phyloP scores from a whole-genome alignment of 37 sponge, comb jelly and placozoan species.

The Oscarella lobularis region DNA sequence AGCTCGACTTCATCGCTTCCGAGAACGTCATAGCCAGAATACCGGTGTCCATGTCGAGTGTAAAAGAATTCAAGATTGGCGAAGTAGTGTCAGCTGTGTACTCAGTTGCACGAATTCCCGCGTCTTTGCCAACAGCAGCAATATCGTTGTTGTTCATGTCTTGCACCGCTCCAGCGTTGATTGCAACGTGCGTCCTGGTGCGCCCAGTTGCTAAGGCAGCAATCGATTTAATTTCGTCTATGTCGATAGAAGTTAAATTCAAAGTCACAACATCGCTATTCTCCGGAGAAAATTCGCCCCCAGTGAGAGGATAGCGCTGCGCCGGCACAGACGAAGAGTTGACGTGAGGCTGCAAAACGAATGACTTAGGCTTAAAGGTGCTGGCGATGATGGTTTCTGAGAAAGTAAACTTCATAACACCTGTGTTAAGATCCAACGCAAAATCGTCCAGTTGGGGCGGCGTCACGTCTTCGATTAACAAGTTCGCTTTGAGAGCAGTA shows the following conservation, averaged over 20 bases:
- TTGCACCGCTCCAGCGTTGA: background rate
- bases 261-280: constrained; percentile 15
- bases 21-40: constrained; percentile 28
- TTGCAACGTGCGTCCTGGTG: background rate
- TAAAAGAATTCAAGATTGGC: constrained; percentile 29
- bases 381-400: constrained; percentile 50
- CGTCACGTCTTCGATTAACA: constrained; percentile 22
- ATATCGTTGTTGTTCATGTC: constrained; percentile 1
- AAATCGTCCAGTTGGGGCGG: constrained; percentile 42
- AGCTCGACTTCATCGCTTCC: constrained; percentile 24
- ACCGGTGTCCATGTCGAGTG: constrained; percentile 60
- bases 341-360: constrained; percentile 26
- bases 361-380: constrained; percentile 10
- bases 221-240: constrained; percentile 7
- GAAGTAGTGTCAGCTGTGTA: constrained; percentile 18
- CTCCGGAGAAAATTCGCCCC: constrained; percentile 8
- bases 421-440: constrained; percentile 40
- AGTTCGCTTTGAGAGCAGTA: background rate
- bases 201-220: background rate
- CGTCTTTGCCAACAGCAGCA: background rate
- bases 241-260: background rate
- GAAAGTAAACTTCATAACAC: constrained; percentile 41
- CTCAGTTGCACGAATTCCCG: background rate
- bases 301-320: constrained; percentile 14
- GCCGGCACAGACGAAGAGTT: background rate